Evolutionary conservation across 2,797 vertebrate genomes (phyloP).

Genomic region (Phataginus tetradactyla): DNA sequence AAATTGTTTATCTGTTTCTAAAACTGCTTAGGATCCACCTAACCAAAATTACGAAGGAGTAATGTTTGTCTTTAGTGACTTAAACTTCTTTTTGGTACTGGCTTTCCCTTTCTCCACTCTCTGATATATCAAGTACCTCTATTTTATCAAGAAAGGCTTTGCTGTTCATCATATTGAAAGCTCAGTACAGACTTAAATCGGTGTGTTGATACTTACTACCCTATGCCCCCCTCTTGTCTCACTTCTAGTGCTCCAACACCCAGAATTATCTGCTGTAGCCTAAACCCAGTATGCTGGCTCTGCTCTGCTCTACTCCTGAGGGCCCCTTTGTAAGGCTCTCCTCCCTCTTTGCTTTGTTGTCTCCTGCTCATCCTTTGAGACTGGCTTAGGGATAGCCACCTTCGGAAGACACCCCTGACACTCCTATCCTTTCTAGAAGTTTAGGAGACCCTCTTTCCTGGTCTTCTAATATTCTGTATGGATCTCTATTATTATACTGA

Average conservation of each 20-base stretch:
- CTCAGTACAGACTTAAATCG: background rate
- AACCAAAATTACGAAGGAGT: conserved; percentile 66
- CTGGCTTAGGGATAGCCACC: background rate
- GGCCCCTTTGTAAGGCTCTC: background rate
- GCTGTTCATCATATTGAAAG: background rate
- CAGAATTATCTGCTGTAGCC: background rate
- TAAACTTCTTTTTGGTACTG: background rate
- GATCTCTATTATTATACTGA: background rate
- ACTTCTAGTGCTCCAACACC: background rate
- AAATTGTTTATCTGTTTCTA: conserved; percentile 65
- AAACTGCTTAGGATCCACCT: background rate
- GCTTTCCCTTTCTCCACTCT: background rate
- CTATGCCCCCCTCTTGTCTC: background rate
- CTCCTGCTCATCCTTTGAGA: background rate
- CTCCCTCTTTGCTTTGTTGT: background rate
- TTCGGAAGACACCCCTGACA: background rate
- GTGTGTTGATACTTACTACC: background rate
- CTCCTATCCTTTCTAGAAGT: background rate
- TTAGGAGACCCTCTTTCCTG: background rate
- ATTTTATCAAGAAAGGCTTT: conserved; percentile 8
- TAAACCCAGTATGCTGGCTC: background rate
- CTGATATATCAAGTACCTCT: background rate
- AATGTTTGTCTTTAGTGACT: conserved; percentile 10
- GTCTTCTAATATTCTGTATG: background rate
- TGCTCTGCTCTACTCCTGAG: background rate